Conservation (phyloP, 2,113 vertebrate species). For the Pterocles burchelli region DNA sequence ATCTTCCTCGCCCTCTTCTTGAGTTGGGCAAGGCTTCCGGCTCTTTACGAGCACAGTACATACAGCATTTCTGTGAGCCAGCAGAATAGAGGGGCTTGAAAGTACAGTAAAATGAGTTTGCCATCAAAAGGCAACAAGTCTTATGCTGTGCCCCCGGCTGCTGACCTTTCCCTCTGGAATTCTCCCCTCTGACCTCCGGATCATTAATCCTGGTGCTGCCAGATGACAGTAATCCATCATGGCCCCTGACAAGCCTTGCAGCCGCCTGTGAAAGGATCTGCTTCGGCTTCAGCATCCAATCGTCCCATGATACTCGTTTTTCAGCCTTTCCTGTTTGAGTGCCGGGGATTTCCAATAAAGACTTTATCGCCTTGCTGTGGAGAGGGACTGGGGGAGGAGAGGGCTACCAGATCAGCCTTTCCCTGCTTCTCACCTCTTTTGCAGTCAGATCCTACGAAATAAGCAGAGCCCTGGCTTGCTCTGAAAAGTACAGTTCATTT, state of each 20-base stretch:
- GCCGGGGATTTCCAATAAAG: constrained; percentile 68
- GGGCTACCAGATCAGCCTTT: not conserved
- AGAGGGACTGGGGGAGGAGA: constrained; percentile 31
- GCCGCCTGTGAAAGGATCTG: constrained; percentile 61
- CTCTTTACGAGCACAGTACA: not conserved
- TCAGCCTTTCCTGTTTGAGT: constrained; percentile 67
- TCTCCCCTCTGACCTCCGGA: constrained; percentile 78
- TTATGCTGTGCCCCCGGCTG: constrained; percentile 57
- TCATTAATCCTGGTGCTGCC: constrained; percentile 83
- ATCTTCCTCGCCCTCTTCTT: not conserved
- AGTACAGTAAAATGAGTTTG: constrained; percentile 73
- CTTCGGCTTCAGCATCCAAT: constrained; percentile 3
- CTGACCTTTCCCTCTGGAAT: constrained; percentile 84
- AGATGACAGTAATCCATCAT: constrained; percentile 87
- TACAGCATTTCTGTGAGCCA: not conserved
- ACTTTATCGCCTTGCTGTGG: constrained; percentile 27
- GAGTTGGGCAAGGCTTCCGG: not conserved
- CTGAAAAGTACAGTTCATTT: not conserved
- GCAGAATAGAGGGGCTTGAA: not conserved
- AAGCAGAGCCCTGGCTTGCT: not conserved
- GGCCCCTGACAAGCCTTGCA: constrained; percentile 72
- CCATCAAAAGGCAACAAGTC: constrained; percentile 82
- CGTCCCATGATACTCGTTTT: constrained; percentile 68
- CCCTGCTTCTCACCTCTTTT: not conserved
- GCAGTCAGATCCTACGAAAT: not conserved